phyloP scores from a whole-genome alignment of 1,140 invertebrate species.

The Tribolium madens region DNA sequence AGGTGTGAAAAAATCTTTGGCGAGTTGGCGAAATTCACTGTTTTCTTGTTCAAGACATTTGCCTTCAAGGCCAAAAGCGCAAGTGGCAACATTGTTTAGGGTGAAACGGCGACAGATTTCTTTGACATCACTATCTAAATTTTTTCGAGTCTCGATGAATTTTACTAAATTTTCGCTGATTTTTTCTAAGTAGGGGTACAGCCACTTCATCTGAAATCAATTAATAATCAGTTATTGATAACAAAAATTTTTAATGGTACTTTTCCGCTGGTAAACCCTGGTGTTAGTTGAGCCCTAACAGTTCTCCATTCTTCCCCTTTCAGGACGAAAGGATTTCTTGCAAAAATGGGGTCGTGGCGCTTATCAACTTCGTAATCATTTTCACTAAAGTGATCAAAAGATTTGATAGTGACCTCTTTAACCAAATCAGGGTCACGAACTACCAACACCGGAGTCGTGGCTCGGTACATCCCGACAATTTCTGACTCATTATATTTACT shows the following conservation, averaged over 20 bases:
- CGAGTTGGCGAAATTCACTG: slow-evolving; percentile 47
- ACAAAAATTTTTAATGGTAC: slow-evolving; percentile 49
- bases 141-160: slow-evolving; percentile 29
- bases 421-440: slow-evolving; percentile 64
- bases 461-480: slow-evolving; percentile 2
- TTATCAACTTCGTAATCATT: slow-evolving; percentile 58
- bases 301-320: slow-evolving; percentile 69
- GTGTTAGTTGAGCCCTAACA: slow-evolving; percentile 67
- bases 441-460: slow-evolving; percentile 51
- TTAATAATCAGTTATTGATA: neutral
- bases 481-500: slow-evolving; percentile 6
- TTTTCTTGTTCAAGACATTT: slow-evolving; percentile 51
- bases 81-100: slow-evolving; percentile 54
- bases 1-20: slow-evolving; percentile 12
- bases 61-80: slow-evolving; percentile 56
- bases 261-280: slow-evolving; percentile 67
- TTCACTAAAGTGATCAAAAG: slow-evolving; percentile 59
- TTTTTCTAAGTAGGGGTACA: slow-evolving; percentile 48
- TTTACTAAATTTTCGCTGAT: slow-evolving; percentile 47
- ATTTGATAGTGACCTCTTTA: slow-evolving; percentile 62
- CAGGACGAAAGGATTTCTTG: slow-evolving; percentile 65
- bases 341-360: slow-evolving; percentile 8
- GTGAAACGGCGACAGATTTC: slow-evolving; percentile 52
- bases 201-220: slow-evolving; percentile 63
- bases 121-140: slow-evolving; percentile 45